Base-by-base conservation (phyloP, 2,888 invertebrate species). In the Idaea biselata region DNA sequence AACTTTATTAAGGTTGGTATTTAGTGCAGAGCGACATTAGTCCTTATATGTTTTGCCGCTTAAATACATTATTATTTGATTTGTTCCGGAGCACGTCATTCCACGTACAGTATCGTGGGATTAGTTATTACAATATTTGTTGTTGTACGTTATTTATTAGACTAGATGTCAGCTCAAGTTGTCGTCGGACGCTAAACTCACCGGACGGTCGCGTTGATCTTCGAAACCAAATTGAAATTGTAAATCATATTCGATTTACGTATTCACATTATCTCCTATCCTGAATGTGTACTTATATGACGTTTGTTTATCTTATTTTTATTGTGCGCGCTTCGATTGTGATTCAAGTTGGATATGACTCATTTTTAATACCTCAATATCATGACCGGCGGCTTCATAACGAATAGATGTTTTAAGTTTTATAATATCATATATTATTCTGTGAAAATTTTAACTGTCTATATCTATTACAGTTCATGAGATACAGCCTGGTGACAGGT, bases 41-140 rank as follows among this genome's bases (percentile, higher is more conserved):
- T 75, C 78, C 80, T 82, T 87, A 84, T 79, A 71, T 60, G 58
- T 63, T 66, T 71, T 60, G 54, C 60, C 55, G 68, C 65, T 81
- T 82, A 76, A 77, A 74, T 71, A 74, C 76, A 83, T 72, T 85
- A 85, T 86, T 73, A 79, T 74, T 76, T 82, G 80, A 67, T 74
- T 73, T 70, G 68, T 66, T 68, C 73, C 62, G 62, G 66, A 55
- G 65, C 61, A 69, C 70, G 76, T 78, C 69, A 73, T 77, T 78
- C 72, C 70, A 73, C 65, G 73, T 74, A 70, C 68, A 68, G 68
- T 68, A 58, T 76, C 71, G 70, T 76, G 75, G 78, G 80, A 74
- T 77, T 68, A 72, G 83, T 87, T 89, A 89, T 89, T 89, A 89
- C 87, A 89, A 90, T 89, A 90, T 90, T 90, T 89, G 90, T 88